These are phyloP conservation scores for Priocnemis perturbator DNA, from an alignment of 2,888 invertebrate species.

Conservation along the genomic window DNA sequence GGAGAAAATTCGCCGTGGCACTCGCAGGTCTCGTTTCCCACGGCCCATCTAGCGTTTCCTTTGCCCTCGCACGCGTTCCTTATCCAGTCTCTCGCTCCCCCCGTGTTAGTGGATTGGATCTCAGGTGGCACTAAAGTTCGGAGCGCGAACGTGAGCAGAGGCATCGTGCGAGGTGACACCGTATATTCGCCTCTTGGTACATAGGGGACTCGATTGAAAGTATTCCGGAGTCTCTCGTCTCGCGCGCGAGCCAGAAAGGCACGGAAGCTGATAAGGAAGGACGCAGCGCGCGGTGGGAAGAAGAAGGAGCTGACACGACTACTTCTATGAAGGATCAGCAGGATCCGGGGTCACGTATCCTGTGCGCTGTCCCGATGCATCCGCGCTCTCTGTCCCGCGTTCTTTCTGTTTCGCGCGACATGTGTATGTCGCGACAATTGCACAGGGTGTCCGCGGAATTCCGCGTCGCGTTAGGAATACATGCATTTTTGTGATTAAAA, in stretches of 20 bases:
- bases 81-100: neutral
- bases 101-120: constrained; percentile 29
- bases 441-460: too few species aligned
- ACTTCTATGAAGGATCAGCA: constrained; percentile 26
- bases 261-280: constrained; percentile 2
- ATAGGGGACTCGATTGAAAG: constrained; percentile 40
- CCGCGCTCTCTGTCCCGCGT: neutral
- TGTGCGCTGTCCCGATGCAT: constrained; percentile 16
- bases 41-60: neutral
- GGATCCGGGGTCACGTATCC: constrained; percentile 33
- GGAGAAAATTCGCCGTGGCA: constrained; percentile 8
- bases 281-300: neutral
- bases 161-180: constrained; percentile 34
- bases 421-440: too few species aligned
- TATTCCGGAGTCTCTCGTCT: constrained; percentile 23
- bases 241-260: neutral
- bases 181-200: constrained; percentile 27
- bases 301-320: constrained; percentile 20
- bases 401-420: neutral
- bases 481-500: too few species aligned
- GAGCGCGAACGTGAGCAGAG: constrained; percentile 23
- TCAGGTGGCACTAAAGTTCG: constrained; percentile 39
- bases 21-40: neutral
- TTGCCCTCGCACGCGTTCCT: neutral
- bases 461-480: too few species aligned